A percentile compares a stretch with the other conserved stretches of the same genome.
phyloP scores from a whole-genome alignment of 2,797 vertebrate species.

The Numenius phaeopus region DNA sequence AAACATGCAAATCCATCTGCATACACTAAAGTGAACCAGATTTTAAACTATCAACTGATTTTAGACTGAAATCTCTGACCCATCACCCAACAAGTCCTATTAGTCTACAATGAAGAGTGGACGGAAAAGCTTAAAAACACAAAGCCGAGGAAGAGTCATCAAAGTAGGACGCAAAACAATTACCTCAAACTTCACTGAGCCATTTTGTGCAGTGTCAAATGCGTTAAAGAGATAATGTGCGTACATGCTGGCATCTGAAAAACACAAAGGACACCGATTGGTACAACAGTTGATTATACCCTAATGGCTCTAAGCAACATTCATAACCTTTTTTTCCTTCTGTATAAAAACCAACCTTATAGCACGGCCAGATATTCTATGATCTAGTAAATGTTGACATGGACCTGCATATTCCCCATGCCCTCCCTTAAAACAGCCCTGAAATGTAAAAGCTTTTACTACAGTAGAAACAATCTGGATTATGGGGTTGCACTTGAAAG shows the following conservation, averaged over 20 bases:
- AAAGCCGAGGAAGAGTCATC: background rate
- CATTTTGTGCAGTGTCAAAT: constrained; percentile 93
- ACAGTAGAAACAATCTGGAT: background rate
- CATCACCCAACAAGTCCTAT: background rate
- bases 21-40: background rate
- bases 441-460: background rate
- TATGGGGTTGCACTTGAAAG: background rate
- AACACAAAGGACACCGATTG: background rate
- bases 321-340: background rate
- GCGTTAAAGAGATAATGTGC: constrained; percentile 98
- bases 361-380: background rate
- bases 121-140: background rate
- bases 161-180: background rate
- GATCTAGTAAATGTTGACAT: background rate
- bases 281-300: background rate
- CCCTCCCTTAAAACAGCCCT: background rate
- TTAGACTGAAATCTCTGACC: background rate
- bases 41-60: background rate
- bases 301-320: background rate
- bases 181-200: constrained; percentile 99
- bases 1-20: background rate
- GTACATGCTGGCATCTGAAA: constrained; percentile 95
- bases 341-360: background rate
- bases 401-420: background rate
- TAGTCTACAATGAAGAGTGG: background rate